Evolutionary conservation across 2,888 invertebrate genomes (phyloP), one percentile per base, ranked within the genome.

Genomic region (Lamproptera curius): DNA sequence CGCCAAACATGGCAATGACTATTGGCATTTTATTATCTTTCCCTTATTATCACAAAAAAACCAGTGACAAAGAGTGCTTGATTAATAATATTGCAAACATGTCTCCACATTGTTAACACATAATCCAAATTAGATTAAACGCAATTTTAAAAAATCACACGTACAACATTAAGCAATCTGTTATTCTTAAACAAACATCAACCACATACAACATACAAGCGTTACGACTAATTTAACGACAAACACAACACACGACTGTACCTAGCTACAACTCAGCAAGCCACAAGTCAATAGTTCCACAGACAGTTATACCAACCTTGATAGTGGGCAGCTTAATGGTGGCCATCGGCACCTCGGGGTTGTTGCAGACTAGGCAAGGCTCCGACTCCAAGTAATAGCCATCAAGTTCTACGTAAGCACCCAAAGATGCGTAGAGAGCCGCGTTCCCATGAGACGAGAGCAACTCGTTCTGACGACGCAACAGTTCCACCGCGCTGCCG

Each of bases 311-410:
- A 54, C 69, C 58, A 62, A 94, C 94, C 88, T 98, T 97, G 51
- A 98, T 95, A 0, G 97, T 94, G 0, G 97, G 95, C 46, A 98
- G 83, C 76, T 98, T 98, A 58, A 97, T 95, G 45, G 94, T 95
- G 0, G 94, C 90, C 90, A 96, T 94, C 0, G 97, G 93, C 13
- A 97, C 95, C 79, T 99, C 98, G 0, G 98, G 98, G 84, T 98
- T 98, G 82, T 98, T 98, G 80, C 99, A 99, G 0, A 98, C 98
- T 47, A 98, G 91, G 67, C 99, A 99, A 0, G 99, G 99, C 72
- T 98, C 98, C 15, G 97, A 96, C 86, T 99, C 98, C 53, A 99
- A 86, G 75, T 96, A 99, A 80, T 96, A 98, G 0, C 98, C 98
- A 71, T 98, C 98, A 37, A 98, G 91, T 70, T 98, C 97, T 0